Evolutionary conservation across 2,888 invertebrate species (phyloP).

Genomic region (Matsumyia berberina): DNA sequence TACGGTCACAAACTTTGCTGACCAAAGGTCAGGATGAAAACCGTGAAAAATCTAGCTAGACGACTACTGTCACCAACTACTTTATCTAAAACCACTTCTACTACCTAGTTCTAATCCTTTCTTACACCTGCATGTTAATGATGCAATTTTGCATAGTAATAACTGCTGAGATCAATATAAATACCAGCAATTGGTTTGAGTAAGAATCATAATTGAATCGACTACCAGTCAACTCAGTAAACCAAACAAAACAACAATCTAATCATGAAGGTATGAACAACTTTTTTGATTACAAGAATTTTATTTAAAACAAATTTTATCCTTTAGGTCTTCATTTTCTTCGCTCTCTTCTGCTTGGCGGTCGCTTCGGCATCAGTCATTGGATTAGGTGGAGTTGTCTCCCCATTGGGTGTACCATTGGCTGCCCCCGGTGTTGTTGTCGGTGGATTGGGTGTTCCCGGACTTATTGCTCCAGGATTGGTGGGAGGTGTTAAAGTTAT

Average conservation of each 20-base stretch:
- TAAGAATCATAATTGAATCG: slow-evolving; percentile 66
- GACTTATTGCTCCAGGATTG: slow-evolving; percentile 62
- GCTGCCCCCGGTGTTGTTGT: slow-evolving; percentile 67
- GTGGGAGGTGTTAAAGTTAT: slow-evolving; percentile 61
- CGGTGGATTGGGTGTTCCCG: slow-evolving; percentile 61
- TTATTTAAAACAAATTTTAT: background rate
- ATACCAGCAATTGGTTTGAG: slow-evolving; percentile 28
- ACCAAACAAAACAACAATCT: slow-evolving; percentile 40
- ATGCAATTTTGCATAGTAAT: slow-evolving; percentile 60
- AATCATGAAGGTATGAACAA: slow-evolving; percentile 62
- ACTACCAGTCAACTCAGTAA: slow-evolving; percentile 64
- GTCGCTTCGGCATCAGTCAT: slow-evolving; percentile 70
- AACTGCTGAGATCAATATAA: slow-evolving; percentile 43
- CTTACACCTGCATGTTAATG: slow-evolving; percentile 20
- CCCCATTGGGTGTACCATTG: slow-evolving; percentile 53
- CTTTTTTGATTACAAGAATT: background rate
- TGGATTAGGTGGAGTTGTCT: slow-evolving; percentile 59
- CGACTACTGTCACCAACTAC: no score
- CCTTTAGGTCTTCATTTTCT: slow-evolving; percentile 73
- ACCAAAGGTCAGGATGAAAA: slow-evolving; percentile 1
- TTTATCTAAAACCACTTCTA: slow-evolving; percentile 20
- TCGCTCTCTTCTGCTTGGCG: slow-evolving; percentile 75
- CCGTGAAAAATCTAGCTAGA: background rate
- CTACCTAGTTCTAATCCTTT: slow-evolving; percentile 27
- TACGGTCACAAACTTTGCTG: no score